phyloP scores from a whole-genome alignment of 2,888 invertebrate species.

The Microchrysa polita region DNA sequence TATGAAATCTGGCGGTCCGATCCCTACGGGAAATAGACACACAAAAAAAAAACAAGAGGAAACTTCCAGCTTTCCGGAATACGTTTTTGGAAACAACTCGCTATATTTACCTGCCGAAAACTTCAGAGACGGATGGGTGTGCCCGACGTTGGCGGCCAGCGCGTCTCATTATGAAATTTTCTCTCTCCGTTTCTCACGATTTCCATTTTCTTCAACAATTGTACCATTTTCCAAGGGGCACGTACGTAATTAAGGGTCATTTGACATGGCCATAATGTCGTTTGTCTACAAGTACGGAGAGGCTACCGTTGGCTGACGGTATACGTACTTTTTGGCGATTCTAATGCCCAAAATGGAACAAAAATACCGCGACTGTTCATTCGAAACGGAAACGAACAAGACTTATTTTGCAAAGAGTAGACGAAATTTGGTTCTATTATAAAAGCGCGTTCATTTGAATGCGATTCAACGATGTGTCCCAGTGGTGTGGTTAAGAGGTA shows the following conservation, averaged over 20 bases:
- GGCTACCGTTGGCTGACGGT: no score
- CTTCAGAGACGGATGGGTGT: constrained; percentile 26
- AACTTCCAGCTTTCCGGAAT: background rate
- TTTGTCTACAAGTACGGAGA: no score
- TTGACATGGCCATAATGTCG: constrained; percentile 36
- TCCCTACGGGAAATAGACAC: background rate
- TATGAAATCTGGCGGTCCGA: background rate
- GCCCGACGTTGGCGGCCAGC: no score
- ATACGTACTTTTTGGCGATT: no score
- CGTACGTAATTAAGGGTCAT: constrained; percentile 44
- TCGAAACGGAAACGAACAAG: background rate
- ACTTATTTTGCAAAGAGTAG: background rate
- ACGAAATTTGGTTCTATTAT: background rate
- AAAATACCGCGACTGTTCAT: background rate
- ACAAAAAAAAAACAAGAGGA: background rate
- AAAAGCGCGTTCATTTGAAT: no score
- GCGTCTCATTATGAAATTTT: constrained; percentile 35
- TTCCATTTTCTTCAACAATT: constrained; percentile 2
- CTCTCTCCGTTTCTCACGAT: constrained; percentile 13
- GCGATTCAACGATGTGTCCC: background rate
- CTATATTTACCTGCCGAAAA: constrained; percentile 32
- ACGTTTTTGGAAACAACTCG: constrained; percentile 24
- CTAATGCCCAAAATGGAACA: no score
- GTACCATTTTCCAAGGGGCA: constrained; percentile 22
- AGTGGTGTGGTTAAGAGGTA: background rate